phyloP scores from a whole-genome alignment of 1,140 invertebrate genomes.

The Danaus melanippus region DNA sequence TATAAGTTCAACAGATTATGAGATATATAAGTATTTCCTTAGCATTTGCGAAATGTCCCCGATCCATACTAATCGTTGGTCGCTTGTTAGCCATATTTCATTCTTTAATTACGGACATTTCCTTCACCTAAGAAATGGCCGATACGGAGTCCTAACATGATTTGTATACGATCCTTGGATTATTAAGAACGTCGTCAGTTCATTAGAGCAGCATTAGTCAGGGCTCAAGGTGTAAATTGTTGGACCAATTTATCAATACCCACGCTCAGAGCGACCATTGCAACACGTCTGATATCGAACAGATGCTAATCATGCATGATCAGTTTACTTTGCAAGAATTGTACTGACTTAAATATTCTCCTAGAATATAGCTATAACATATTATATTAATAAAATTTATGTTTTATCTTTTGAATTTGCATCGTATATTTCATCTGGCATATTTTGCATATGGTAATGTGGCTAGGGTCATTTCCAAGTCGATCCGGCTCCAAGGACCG shows the following conservation, averaged over 20 bases:
- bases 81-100: slow-evolving; percentile 14
- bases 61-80: slow-evolving; percentile 23
- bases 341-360: no score
- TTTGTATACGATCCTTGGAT: slow-evolving; percentile 6
- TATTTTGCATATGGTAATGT: slow-evolving; percentile 21
- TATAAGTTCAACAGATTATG: no score
- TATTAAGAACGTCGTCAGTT: slow-evolving; percentile 34
- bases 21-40: slow-evolving; percentile 11
- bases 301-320: no score
- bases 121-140: slow-evolving; percentile 8
- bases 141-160: background rate
- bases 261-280: slow-evolving; percentile 33
- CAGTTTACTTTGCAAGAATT: no score
- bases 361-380: no score
- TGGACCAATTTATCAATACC: slow-evolving; percentile 37
- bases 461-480: slow-evolving; percentile 16
- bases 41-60: slow-evolving; percentile 22
- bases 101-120: slow-evolving; percentile 22
- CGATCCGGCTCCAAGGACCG: slow-evolving; percentile 20
- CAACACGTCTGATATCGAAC: slow-evolving; percentile 7
- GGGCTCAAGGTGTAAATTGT: slow-evolving; percentile 44
- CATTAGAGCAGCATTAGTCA: slow-evolving; percentile 51
- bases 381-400: background rate
- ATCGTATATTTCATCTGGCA: slow-evolving; percentile 13
- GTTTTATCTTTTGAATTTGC: slow-evolving; percentile 14